These are phyloP conservation scores for Paradoxurus hermaphroditus DNA, from an alignment of 2,113 vertebrate genomes.

Conservation along the genomic window DNA sequence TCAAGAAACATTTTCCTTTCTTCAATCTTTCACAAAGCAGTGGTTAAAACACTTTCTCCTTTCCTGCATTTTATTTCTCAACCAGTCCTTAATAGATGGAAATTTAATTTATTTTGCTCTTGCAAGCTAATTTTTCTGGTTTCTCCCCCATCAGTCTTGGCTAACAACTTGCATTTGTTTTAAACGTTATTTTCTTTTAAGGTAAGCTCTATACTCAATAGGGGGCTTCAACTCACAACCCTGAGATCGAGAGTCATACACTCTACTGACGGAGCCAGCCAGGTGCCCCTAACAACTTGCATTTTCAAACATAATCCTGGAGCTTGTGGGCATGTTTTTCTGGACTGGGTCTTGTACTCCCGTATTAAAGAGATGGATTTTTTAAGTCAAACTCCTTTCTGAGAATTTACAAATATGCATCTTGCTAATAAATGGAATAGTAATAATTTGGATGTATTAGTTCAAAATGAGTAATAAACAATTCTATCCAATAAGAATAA, in stretches of 20 bases:
- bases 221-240: not conserved
- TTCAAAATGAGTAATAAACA: not conserved
- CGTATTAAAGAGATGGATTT: not conserved
- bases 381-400: constrained; percentile 37
- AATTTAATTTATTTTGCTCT: not conserved
- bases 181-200: not conserved
- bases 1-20: not conserved
- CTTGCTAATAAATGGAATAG: not conserved
- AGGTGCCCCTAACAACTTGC: not conserved
- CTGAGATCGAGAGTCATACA: not conserved
- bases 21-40: not conserved
- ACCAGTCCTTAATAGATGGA: not conserved
- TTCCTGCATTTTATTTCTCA: not conserved
- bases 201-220: not conserved
- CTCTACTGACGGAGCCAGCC: not conserved
- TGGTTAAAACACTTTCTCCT: not conserved
- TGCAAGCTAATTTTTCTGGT: not conserved
- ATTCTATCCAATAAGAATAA: not conserved
- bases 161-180: not conserved
- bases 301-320: constrained; percentile 4
- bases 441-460: not conserved
- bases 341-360: not conserved
- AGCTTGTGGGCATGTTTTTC: not conserved
- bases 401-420: not conserved
- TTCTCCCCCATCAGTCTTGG: not conserved